These are phyloP conservation scores for Nematolebias whitei DNA, from an alignment of 2,113 vertebrate species.

Conservation along the genomic window DNA sequence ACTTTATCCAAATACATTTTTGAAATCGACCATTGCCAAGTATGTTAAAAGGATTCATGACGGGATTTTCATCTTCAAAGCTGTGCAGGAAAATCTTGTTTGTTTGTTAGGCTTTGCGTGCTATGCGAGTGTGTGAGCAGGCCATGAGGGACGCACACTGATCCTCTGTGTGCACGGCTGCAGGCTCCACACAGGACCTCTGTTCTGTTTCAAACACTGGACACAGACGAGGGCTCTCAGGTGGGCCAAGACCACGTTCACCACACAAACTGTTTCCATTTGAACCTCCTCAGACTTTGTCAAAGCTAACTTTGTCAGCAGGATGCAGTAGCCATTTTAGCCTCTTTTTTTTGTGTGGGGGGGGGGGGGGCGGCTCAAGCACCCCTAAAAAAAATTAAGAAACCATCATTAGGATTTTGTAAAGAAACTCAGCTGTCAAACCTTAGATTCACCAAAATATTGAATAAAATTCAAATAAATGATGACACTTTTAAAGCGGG, in stretches of 20 bases:
- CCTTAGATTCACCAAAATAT: no score
- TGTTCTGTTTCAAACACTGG: constrained; percentile 42
- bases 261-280: constrained; percentile 20
- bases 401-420: no score
- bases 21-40: constrained; percentile 24
- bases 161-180: constrained; percentile 45
- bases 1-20: constrained; percentile 17
- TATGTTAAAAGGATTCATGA: constrained; percentile 27
- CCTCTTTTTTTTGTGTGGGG: no score
- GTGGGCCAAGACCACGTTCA: constrained; percentile 29
- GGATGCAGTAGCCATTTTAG: background rate
- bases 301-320: constrained; percentile 2
- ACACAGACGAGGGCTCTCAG: constrained; percentile 38
- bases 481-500: no score
- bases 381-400: no score
- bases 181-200: constrained; percentile 49
- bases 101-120: constrained; percentile 37
- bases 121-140: constrained; percentile 15
- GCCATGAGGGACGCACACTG: constrained; percentile 47
- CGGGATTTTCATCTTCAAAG: constrained; percentile 54
- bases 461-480: no score
- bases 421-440: no score
- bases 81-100: constrained; percentile 10
- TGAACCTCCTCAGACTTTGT: constrained; percentile 28
- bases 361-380: no score